Conservation (phyloP, 2,113 vertebrate genomes). For the Dicrurus megarhynchus region DNA sequence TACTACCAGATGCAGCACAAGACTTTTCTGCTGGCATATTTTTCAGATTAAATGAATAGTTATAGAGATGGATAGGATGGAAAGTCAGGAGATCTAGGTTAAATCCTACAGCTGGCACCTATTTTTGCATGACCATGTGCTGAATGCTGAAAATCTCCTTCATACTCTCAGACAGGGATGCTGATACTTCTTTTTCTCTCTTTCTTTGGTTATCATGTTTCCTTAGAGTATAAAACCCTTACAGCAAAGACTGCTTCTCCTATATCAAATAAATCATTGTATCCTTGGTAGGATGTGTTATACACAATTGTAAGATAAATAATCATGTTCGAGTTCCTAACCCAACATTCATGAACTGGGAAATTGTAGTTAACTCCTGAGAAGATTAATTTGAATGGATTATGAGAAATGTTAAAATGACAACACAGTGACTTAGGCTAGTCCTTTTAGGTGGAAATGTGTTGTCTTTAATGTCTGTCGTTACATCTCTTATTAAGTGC, state of each 20-base stretch:
- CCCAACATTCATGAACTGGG: not conserved
- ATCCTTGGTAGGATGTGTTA: not conserved
- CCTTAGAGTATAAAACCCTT: not conserved
- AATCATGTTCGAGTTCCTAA: not conserved
- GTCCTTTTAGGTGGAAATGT: not conserved
- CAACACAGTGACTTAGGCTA: not conserved
- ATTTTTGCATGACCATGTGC: not conserved
- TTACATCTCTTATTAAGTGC: not conserved
- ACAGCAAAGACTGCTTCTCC: not conserved
- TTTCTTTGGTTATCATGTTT: not conserved
- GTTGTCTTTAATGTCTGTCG: not conserved
- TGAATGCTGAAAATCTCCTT: not conserved
- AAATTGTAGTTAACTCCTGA: not conserved
- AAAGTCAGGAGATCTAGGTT: not conserved
- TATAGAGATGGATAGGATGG: not conserved
- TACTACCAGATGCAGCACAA: not conserved
- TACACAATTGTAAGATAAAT: not conserved
- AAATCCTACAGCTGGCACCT: not conserved
- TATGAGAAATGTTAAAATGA: not conserved
- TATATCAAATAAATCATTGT: not conserved
- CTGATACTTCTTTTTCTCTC: not conserved
- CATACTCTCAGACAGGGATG: not conserved
- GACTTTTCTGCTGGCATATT: not conserved
- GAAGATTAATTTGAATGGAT: not conserved
- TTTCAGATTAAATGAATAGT: not conserved